These are phyloP conservation scores for Sinelater perroti DNA, from an alignment of 2,888 invertebrate species.

Conservation along the genomic window DNA sequence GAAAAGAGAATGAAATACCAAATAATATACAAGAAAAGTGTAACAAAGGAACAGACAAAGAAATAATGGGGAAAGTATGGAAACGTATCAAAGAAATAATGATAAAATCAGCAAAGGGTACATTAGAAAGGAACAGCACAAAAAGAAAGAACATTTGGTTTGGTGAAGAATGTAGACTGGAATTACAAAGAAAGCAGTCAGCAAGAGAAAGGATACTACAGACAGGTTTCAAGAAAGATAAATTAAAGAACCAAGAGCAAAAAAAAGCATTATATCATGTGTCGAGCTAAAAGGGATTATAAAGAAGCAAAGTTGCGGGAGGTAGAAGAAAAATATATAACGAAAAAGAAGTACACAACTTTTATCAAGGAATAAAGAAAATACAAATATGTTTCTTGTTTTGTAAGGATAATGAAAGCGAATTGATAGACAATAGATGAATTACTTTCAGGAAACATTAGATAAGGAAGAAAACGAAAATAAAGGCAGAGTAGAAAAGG, in stretches of 20 bases:
- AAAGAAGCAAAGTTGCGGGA: neutral
- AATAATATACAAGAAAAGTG: neutral
- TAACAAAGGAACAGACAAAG: neutral
- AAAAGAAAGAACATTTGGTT: neutral
- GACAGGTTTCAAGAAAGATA: neutral
- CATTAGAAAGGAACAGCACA: slow-evolving; percentile 1
- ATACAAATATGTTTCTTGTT: slow-evolving; percentile 1
- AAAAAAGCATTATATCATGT: neutral
- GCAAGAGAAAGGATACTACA: neutral
- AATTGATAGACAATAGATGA: neutral
- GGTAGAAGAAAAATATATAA: neutral
- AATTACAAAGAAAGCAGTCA: neutral
- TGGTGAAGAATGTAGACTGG: slow-evolving; percentile 1
- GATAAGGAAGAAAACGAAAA: neutral
- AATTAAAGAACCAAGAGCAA: neutral
- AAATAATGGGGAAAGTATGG: neutral
- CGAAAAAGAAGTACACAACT: neutral
- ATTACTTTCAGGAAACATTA: neutral
- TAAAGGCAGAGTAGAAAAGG: neutral
- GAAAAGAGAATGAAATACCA: neutral
- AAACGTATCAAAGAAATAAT: neutral
- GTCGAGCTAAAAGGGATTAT: neutral
- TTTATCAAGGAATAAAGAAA: neutral
- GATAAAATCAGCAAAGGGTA: neutral
- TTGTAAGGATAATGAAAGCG: neutral